These are phyloP conservation scores for Uromys caudimaculatus DNA, from an alignment of 2,797 vertebrate genomes.

Conservation along the genomic window DNA sequence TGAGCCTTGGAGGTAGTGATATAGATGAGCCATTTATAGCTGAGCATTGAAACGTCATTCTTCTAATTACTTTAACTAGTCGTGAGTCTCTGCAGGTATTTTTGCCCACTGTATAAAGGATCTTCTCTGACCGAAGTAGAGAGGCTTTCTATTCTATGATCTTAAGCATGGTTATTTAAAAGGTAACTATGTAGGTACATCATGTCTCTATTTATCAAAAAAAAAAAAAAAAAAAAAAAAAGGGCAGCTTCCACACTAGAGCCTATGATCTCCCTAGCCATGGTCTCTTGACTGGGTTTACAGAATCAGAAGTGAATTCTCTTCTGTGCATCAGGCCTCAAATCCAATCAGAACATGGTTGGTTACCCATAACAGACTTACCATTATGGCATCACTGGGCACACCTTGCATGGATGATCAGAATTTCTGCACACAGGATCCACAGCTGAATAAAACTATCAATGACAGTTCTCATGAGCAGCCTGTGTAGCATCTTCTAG, in stretches of 20 bases:
- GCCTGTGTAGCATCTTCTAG: background rate
- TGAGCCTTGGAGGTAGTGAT: background rate
- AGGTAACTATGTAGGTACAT: background rate
- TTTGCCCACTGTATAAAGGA: background rate
- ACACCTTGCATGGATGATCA: background rate
- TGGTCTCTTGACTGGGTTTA: background rate
- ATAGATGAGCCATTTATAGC: background rate
- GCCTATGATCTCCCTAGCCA: background rate
- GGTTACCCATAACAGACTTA: background rate
- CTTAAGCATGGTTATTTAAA: background rate
- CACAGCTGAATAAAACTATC: background rate
- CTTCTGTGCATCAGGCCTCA: background rate
- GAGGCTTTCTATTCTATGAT: background rate
- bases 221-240: too few relatives aligned
- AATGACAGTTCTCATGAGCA: background rate
- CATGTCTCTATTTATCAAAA: background rate
- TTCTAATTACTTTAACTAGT: background rate
- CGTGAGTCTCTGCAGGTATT: background rate
- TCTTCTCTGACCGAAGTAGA: background rate
- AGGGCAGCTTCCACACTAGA: background rate
- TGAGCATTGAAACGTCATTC: background rate
- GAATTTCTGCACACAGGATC: background rate
- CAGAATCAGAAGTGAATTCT: background rate
- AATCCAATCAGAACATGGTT: background rate
- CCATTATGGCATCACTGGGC: background rate